These are phyloP conservation scores for Drosophila pegasa DNA, from an alignment of 2,888 invertebrate genomes.

Conservation along the genomic window DNA sequence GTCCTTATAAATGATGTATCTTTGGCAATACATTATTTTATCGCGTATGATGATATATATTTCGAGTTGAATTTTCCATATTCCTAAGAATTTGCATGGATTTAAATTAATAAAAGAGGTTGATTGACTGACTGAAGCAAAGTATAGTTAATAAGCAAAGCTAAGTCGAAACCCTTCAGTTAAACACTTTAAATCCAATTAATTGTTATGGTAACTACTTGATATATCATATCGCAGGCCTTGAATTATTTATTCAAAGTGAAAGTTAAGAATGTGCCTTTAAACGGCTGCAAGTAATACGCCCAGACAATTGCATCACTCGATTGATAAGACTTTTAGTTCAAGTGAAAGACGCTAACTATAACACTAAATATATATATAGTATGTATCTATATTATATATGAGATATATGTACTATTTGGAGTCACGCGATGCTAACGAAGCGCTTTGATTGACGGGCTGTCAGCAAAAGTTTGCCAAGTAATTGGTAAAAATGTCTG, in stretches of 20 bases:
- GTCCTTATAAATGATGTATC: background rate
- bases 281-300: slow-evolving; percentile 9
- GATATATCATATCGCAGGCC: slow-evolving; percentile 43
- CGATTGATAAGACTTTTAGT: slow-evolving; percentile 3
- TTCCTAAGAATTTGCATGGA: no score
- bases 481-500: slow-evolving; percentile 64
- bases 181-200: background rate
- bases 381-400: background rate
- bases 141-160: background rate
- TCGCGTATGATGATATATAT: no score
- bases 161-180: background rate
- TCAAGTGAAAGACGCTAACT: slow-evolving; percentile 11
- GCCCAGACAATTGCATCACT: slow-evolving; percentile 24
- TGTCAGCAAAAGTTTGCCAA: slow-evolving; percentile 68
- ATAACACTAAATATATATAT: background rate
- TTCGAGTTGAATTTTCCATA: background rate
- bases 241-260: slow-evolving; percentile 11
- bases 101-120: no score
- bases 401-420: background rate
- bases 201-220: background rate
- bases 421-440: slow-evolving; percentile 75
- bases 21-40: background rate
- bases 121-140: background rate
- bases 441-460: slow-evolving; percentile 65
- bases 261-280: background rate